These are phyloP conservation scores for Papilio gigon DNA, from an alignment of 2,888 invertebrate species.

Conservation along the genomic window DNA sequence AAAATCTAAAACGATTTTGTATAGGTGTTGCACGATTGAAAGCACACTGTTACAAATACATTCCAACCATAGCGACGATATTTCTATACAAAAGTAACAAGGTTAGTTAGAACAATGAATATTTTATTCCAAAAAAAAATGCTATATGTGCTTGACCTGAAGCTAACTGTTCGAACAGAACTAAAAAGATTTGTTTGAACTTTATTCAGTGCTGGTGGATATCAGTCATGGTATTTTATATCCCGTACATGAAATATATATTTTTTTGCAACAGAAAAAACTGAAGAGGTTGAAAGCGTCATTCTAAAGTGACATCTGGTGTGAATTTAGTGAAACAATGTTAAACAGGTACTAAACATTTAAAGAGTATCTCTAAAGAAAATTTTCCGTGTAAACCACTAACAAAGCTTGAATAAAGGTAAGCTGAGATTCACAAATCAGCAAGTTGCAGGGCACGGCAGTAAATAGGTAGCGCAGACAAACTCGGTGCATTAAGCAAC, in stretches of 20 bases:
- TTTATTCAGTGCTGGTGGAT: not conserved
- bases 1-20: too few relatives aligned
- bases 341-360: not conserved
- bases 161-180: not conserved
- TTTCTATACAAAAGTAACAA: not conserved
- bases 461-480: conserved; percentile 71
- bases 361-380: not conserved
- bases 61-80: not conserved
- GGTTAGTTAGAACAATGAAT: conserved; percentile 1
- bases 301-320: not conserved
- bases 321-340: not conserved
- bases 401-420: conserved; percentile 47
- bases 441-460: conserved; percentile 54
- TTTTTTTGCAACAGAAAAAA: not conserved
- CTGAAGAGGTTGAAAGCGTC: not conserved
- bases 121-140: not conserved
- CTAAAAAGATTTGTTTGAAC: conserved; percentile 8
- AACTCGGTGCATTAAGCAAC: conserved; percentile 75
- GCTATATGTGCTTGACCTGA: conserved; percentile 1
- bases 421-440: conserved; percentile 54
- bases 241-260: not conserved
- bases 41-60: not conserved
- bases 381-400: conserved; percentile 13
- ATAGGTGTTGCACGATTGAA: too few relatives aligned
- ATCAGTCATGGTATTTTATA: not conserved